Conservation (phyloP, 1,140 invertebrate genomes). For the Hormaphis cornu region DNA sequence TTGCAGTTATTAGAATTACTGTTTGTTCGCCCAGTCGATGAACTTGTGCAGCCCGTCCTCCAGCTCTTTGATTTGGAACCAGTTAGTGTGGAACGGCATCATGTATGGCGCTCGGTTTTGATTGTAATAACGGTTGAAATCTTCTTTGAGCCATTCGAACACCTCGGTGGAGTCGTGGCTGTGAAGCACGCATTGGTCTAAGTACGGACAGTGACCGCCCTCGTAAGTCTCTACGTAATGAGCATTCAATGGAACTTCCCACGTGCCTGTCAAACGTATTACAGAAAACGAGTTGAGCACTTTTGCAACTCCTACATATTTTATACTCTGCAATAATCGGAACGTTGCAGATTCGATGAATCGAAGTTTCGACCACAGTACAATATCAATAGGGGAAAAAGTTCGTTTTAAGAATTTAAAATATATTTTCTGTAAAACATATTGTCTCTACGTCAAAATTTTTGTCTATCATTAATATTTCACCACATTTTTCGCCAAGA, state of each 20-base stretch:
- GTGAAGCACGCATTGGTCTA: slow-evolving; percentile 87
- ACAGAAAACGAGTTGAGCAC: background rate
- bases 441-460: no score
- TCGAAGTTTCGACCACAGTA: no score
- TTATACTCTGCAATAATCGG: no score
- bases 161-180: slow-evolving; percentile 79
- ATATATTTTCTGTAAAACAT: no score
- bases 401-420: no score
- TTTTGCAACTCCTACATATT: no score
- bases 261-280: slow-evolving; percentile 55
- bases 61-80: slow-evolving; percentile 83
- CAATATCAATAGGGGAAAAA: no score
- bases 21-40: slow-evolving; percentile 61
- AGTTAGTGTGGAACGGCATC: slow-evolving; percentile 90
- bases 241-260: slow-evolving; percentile 89
- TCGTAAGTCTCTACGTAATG: slow-evolving; percentile 81
- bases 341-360: no score
- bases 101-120: slow-evolving; percentile 84
- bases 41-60: slow-evolving; percentile 78
- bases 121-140: slow-evolving; percentile 75
- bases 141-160: slow-evolving; percentile 82
- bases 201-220: slow-evolving; percentile 83
- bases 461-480: no score
- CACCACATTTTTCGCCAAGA: no score
- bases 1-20: slow-evolving; percentile 20